Evolutionary conservation across 2,888 invertebrate species (phyloP).

Genomic region (Drosophila robusta): DNA sequence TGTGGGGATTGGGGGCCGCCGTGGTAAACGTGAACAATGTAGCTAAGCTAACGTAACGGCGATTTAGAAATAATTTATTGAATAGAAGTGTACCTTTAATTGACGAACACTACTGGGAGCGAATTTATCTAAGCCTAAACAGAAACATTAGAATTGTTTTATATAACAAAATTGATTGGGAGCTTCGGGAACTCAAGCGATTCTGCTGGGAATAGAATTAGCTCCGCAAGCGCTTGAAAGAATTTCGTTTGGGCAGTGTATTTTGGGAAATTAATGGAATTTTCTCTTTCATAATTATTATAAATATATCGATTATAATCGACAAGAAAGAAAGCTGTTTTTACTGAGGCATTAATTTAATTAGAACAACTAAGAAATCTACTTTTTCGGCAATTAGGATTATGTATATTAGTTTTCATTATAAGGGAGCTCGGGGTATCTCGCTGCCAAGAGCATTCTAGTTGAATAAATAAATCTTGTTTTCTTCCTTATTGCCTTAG

Average conservation of each 20-base stretch:
- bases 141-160: background rate
- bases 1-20: background rate
- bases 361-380: too few species aligned
- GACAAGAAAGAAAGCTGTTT: too few species aligned
- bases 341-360: too few species aligned
- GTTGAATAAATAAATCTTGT: too few species aligned
- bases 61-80: conserved; percentile 53
- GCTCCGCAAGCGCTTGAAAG: background rate
- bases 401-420: too few species aligned
- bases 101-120: conserved; percentile 24
- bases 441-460: too few species aligned
- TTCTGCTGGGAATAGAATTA: background rate
- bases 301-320: background rate
- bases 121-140: conserved; percentile 12
- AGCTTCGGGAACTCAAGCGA: background rate
- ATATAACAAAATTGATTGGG: conserved; percentile 3
- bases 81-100: conserved; percentile 35
- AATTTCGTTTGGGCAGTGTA: background rate
- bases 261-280: background rate
- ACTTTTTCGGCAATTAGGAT: too few species aligned
- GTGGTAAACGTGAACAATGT: conserved; percentile 21
- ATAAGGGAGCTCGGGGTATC: too few species aligned
- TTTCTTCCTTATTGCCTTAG: too few species aligned
- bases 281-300: background rate
- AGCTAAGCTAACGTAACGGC: conserved; percentile 38